These are phyloP conservation scores for Hylaeus volcanicus DNA, from an alignment of 1,140 invertebrate genomes.

Conservation along the genomic window DNA sequence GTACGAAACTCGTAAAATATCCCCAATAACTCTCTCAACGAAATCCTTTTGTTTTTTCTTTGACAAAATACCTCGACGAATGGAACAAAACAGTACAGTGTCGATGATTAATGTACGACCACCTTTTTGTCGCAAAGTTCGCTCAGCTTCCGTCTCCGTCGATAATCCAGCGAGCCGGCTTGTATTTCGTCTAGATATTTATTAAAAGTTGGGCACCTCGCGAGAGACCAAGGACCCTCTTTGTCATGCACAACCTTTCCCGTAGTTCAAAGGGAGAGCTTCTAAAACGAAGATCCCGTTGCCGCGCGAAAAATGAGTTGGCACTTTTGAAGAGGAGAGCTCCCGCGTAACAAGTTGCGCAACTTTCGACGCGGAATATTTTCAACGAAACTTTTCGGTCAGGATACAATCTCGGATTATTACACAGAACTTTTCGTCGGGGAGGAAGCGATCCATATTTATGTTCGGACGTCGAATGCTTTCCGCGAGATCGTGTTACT, in stretches of 20 bases:
- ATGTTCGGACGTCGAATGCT: neutral
- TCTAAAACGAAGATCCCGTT: slow-evolving; percentile 20
- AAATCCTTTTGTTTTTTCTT: no score
- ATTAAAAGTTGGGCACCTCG: slow-evolving; percentile 25
- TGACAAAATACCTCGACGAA: no score
- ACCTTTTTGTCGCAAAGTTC: neutral
- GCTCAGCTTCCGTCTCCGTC: neutral
- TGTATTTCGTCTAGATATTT: slow-evolving; percentile 10
- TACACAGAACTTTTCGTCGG: neutral
- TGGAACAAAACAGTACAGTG: no score
- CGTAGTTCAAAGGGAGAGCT: slow-evolving; percentile 16
- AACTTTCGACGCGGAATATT: slow-evolving; percentile 28
- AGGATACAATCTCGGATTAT: slow-evolving; percentile 19
- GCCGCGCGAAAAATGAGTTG: slow-evolving; percentile 10
- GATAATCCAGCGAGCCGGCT: neutral
- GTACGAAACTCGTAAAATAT: no score
- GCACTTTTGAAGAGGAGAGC: neutral
- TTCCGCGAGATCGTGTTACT: neutral
- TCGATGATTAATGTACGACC: no score
- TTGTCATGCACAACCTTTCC: slow-evolving; percentile 28
- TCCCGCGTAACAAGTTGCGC: slow-evolving; percentile 16
- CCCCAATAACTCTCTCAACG: no score
- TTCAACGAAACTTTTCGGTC: slow-evolving; percentile 27
- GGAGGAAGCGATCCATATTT: slow-evolving; percentile 9
- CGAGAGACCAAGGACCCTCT: slow-evolving; percentile 4